These are phyloP conservation scores for Hydrotaea cyrtoneurina DNA, from an alignment of 2,888 invertebrate genomes.

Conservation along the genomic window DNA sequence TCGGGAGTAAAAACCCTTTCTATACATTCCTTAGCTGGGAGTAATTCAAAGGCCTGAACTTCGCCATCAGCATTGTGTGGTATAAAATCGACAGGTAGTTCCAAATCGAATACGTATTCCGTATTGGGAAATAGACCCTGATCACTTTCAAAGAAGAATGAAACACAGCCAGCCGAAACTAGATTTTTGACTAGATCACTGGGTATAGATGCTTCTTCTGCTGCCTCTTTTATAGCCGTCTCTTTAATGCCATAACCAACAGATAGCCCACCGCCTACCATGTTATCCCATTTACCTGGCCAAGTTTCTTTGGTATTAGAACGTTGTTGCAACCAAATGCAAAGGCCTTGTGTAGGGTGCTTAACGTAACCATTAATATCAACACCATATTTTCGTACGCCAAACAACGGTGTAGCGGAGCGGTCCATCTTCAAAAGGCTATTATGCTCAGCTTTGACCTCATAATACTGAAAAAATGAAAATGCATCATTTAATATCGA, in stretches of 20 bases:
- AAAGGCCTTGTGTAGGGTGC: constrained; percentile 91
- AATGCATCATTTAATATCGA: background rate
- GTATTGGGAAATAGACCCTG: constrained; percentile 96
- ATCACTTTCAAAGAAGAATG: constrained; percentile 94
- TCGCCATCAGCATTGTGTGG: constrained; percentile 97
- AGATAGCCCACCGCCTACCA: constrained; percentile 96
- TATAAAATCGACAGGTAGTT: constrained; percentile 92
- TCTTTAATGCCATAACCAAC: constrained; percentile 93
- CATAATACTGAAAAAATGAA: constrained; percentile 86
- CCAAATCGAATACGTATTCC: constrained; percentile 95
- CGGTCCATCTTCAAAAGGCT: constrained; percentile 91
- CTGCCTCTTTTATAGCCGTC: constrained; percentile 95
- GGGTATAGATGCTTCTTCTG: constrained; percentile 96
- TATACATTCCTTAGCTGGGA: constrained; percentile 91
- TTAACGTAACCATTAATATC: constrained; percentile 96
- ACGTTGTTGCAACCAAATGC: constrained; percentile 94
- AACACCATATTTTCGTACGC: constrained; percentile 95
- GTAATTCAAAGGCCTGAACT: constrained; percentile 93
- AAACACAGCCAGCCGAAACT: constrained; percentile 81
- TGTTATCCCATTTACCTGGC: constrained; percentile 97
- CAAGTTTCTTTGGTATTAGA: constrained; percentile 96
- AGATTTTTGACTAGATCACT: constrained; percentile 86
- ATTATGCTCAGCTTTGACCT: constrained; percentile 88
- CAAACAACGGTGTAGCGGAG: constrained; percentile 95
- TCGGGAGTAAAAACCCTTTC: constrained; percentile 90